Evolutionary conservation across 2,113 vertebrate genomes (phyloP).

Genomic region (Pristiophorus japonicus): DNA sequence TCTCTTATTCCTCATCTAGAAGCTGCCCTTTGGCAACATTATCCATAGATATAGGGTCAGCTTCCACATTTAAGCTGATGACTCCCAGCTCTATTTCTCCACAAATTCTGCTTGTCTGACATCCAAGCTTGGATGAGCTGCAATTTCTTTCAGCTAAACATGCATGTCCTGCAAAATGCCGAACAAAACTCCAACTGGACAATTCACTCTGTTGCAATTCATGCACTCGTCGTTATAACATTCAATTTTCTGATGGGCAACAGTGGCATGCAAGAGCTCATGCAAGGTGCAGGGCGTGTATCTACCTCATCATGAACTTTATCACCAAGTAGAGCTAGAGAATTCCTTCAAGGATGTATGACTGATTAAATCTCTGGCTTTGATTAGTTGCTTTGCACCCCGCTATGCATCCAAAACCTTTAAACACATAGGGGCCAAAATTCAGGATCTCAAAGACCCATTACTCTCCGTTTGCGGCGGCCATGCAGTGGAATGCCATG

Average conservation of each 20-base stretch:
- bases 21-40: background rate
- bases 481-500: no score
- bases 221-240: background rate
- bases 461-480: no score
- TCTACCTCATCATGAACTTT: background rate
- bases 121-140: background rate
- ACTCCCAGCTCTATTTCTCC: background rate
- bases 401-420: background rate
- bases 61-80: background rate
- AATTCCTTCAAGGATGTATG: background rate
- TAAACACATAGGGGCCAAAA: no score
- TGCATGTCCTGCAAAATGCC: background rate
- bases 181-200: background rate
- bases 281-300: background rate
- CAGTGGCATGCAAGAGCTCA: background rate
- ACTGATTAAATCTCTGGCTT: background rate
- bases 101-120: background rate
- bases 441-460: no score
- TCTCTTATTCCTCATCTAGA: background rate
- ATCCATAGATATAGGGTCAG: background rate
- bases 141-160: background rate
- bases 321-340: background rate
- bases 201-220: background rate
- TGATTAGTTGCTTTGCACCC: background rate
- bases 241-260: background rate